Percentiles rank a stretch among this genome's conserved stretches.
Evolutionary conservation across 2,113 vertebrate species (phyloP).

Genomic region (Alethe diademata): DNA sequence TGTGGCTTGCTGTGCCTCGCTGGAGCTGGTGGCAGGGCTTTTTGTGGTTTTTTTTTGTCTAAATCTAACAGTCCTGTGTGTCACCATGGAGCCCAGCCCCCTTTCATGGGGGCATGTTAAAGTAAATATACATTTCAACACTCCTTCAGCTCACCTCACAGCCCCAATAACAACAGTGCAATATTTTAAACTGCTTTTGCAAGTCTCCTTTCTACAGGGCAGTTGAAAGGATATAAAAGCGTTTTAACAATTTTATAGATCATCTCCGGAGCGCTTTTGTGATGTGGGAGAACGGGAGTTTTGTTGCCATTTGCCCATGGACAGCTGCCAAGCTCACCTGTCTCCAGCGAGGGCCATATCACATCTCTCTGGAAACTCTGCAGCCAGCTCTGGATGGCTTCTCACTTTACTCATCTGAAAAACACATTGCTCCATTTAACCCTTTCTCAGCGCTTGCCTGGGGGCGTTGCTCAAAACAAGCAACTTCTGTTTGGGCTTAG

Average conservation of each 20-base stretch:
- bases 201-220: slow-evolving; percentile 26
- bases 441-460: not conserved
- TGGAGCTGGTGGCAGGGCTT: not conserved
- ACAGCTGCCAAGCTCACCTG: slow-evolving; percentile 72
- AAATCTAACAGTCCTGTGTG: not conserved
- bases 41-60: not conserved
- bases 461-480: not conserved
- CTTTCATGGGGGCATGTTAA: not conserved
- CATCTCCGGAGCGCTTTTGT: not conserved
- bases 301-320: slow-evolving; percentile 44
- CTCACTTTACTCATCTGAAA: slow-evolving; percentile 62
- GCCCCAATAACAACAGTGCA: not conserved
- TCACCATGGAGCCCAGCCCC: not conserved
- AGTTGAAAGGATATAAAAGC: slow-evolving; percentile 35
- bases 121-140: slow-evolving; percentile 28
- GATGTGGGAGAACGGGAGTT: slow-evolving; percentile 38
- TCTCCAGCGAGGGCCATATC: slow-evolving; percentile 31
- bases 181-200: slow-evolving; percentile 51
- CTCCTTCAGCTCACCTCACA: not conserved
- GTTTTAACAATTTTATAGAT: slow-evolving; percentile 43
- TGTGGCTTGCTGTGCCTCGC: not conserved
- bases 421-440: slow-evolving; percentile 12
- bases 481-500: not conserved
- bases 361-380: slow-evolving; percentile 44
- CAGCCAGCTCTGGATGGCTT: slow-evolving; percentile 9